Conservation (phyloP, 1,140 invertebrate species). For the Hylaeus volcanicus region DNA sequence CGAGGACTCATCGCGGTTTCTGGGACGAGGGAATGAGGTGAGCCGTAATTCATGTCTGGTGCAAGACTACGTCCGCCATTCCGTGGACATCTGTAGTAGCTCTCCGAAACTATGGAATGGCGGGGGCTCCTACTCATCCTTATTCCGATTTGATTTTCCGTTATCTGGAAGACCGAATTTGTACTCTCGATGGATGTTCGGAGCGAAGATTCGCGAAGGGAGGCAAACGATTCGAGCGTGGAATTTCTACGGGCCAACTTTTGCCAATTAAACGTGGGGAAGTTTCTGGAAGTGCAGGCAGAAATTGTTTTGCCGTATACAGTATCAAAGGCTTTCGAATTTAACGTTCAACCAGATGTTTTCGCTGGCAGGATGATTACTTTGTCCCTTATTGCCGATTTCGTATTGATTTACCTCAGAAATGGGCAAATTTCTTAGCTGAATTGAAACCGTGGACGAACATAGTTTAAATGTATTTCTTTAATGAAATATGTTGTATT, state of each 20-base stretch:
- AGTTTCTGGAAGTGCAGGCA: background rate
- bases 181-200: too few relatives aligned
- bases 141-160: conserved; percentile 38
- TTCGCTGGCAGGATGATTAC: too few relatives aligned
- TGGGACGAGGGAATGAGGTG: conserved; percentile 77
- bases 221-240: too few relatives aligned
- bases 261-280: background rate
- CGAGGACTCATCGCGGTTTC: conserved; percentile 75
- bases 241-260: background rate
- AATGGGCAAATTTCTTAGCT: too few relatives aligned
- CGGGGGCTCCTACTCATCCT: conserved; percentile 83
- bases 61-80: conserved; percentile 68
- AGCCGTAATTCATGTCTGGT: conserved; percentile 72
- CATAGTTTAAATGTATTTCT: too few relatives aligned
- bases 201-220: too few relatives aligned
- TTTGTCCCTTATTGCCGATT: too few relatives aligned
- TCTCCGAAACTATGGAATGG: conserved; percentile 81
- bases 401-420: too few relatives aligned
- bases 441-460: too few relatives aligned
- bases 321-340: background rate
- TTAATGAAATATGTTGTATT: too few relatives aligned
- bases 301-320: background rate
- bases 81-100: conserved; percentile 19
- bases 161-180: too few relatives aligned
- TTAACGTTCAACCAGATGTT: background rate